These are phyloP conservation scores for Helicoverpa armigera DNA, from an alignment of 1,140 invertebrate species.

Conservation along the genomic window DNA sequence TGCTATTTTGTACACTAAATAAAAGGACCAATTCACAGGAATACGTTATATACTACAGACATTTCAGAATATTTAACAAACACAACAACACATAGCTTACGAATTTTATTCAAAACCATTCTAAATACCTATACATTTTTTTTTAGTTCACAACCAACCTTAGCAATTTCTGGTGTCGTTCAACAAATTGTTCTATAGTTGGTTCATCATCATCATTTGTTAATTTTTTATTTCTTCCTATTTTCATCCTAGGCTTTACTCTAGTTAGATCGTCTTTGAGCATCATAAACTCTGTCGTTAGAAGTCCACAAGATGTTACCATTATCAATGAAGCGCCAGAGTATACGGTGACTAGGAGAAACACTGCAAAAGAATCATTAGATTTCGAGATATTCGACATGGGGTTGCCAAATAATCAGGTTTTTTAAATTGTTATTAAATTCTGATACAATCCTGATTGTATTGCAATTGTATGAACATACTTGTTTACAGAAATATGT, in stretches of 20 bases:
- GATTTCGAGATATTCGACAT: not conserved
- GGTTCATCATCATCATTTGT: not conserved
- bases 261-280: constrained; percentile 49
- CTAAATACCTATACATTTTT: too few species aligned
- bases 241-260: constrained; percentile 8
- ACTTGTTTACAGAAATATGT: too few species aligned
- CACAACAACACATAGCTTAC: not conserved
- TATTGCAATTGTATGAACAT: too few species aligned
- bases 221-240: not conserved
- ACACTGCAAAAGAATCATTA: constrained; percentile 27
- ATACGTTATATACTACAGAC: too few species aligned
- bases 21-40: too few species aligned
- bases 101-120: not conserved
- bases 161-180: constrained; percentile 46
- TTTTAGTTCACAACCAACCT: constrained; percentile 10
- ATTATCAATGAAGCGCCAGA: constrained; percentile 28
- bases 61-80: not conserved
- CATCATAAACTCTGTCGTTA: constrained; percentile 44
- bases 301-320: constrained; percentile 43
- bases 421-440: too few species aligned
- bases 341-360: constrained; percentile 29
- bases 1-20: too few species aligned
- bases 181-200: constrained; percentile 37
- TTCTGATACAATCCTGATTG: too few species aligned
- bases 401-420: not conserved